These are phyloP conservation scores for Istiophorus platypterus DNA, from an alignment of 2,113 vertebrate genomes.

Conservation along the genomic window DNA sequence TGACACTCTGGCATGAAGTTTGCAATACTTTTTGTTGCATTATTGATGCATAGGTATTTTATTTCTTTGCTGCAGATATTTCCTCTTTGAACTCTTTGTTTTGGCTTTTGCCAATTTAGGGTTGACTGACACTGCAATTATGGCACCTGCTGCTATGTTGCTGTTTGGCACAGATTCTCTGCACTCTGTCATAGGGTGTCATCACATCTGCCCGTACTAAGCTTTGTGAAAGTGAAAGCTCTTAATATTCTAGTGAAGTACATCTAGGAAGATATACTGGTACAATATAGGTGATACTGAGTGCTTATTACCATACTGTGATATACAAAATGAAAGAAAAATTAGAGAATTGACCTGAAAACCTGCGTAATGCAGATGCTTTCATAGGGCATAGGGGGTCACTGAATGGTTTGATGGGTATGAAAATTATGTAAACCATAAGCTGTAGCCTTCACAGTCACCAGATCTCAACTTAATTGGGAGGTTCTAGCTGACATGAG, in stretches of 20 bases:
- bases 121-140: not conserved
- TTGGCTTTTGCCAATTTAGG: not conserved
- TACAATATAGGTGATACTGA: no score
- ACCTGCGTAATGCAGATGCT: not conserved
- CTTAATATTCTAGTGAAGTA: no score
- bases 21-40: not conserved
- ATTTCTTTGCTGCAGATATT: not conserved
- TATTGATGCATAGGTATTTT: slow-evolving; percentile 2
- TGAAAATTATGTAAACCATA: not conserved
- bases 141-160: not conserved
- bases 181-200: not conserved
- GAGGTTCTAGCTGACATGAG: not conserved
- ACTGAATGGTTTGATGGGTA: not conserved
- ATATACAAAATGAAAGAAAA: not conserved
- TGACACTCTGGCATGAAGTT: not conserved
- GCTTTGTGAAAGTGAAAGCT: not conserved
- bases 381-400: not conserved
- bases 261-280: no score
- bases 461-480: not conserved
- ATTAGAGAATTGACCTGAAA: not conserved
- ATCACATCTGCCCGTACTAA: not conserved
- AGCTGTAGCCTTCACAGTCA: not conserved
- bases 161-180: not conserved
- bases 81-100: not conserved
- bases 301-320: no score